phyloP scores from a whole-genome alignment of 1,140 invertebrate species.

The Metaphire vulgaris region DNA sequence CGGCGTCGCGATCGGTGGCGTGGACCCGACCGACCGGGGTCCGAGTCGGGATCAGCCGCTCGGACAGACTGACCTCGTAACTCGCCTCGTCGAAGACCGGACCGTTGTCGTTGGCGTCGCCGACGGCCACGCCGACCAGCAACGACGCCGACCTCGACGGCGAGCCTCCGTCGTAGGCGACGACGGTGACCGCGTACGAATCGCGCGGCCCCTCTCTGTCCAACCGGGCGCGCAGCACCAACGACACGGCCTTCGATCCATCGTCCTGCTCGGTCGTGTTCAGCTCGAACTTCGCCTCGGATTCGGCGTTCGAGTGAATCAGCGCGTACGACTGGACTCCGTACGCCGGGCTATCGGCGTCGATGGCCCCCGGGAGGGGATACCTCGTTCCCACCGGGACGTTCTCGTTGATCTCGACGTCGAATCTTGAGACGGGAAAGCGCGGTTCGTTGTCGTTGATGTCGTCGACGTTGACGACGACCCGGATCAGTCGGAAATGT shows the following conservation, averaged over 20 bases:
- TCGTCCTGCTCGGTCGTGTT: background rate
- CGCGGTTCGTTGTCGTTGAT: conserved; percentile 22
- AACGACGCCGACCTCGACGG: conserved; percentile 77
- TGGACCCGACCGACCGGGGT: background rate
- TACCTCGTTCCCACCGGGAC: conserved; percentile 58
- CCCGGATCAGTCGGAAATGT: conserved; percentile 11
- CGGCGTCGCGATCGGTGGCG: conserved; percentile 5
- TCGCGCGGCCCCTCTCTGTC: background rate
- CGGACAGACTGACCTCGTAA: conserved; percentile 82
- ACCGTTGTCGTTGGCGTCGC: conserved; percentile 91
- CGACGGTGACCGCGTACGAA: conserved; percentile 62
- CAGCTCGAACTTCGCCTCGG: background rate
- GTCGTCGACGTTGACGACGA: conserved; percentile 10
- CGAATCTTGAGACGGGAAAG: background rate
- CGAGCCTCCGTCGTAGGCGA: conserved; percentile 84
- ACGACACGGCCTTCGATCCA: background rate
- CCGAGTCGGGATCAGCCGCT: conserved; percentile 61
- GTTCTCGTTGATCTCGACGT: conserved; percentile 49
- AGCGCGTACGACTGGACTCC: background rate
- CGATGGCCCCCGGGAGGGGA: conserved; percentile 24
- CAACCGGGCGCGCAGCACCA: background rate
- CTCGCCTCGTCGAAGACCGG: conserved; percentile 85
- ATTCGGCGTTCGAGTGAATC: background rate
- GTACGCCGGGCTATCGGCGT: background rate
- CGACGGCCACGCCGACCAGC: conserved; percentile 82